Percentiles rank a stretch among this genome's conserved stretches.
These are phyloP conservation scores for Calosoma granatense DNA, from an alignment of 1,140 invertebrate genomes.

Conservation along the genomic window DNA sequence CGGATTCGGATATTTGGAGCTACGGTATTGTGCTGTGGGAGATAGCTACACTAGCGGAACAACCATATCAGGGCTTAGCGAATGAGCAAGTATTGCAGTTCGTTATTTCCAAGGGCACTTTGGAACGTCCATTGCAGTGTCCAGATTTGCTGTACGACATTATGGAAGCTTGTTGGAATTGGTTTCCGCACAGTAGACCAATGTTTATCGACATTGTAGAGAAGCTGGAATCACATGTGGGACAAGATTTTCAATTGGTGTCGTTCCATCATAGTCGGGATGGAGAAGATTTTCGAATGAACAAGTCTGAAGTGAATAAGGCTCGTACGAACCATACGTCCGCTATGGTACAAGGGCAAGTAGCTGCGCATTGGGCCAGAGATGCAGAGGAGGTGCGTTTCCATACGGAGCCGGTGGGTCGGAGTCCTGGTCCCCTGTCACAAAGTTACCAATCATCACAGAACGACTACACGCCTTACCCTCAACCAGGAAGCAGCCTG, in stretches of 20 bases:
- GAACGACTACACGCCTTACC: neutral
- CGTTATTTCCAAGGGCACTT: conserved; percentile 50
- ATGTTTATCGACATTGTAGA: conserved; percentile 72
- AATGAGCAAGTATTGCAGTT: conserved; percentile 57
- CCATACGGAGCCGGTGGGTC: neutral
- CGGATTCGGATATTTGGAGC: conserved; percentile 65
- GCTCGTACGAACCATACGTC: neutral
- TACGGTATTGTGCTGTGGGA: conserved; percentile 70
- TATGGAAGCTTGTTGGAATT: conserved; percentile 39
- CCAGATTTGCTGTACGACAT: conserved; percentile 36
- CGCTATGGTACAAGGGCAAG: neutral
- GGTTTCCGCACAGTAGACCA: conserved; percentile 49
- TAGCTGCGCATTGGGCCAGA: neutral
- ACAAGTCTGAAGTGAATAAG: conserved; percentile 1
- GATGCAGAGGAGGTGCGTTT: neutral
- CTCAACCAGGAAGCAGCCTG: neutral
- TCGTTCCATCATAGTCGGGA: conserved; percentile 67
- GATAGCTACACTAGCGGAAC: conserved; percentile 60
- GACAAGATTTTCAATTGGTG: conserved; percentile 52
- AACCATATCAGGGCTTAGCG: conserved; percentile 64
- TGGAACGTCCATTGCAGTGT: conserved; percentile 47
- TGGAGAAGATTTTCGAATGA: conserved; percentile 39
- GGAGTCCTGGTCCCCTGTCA: neutral
- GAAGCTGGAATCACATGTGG: conserved; percentile 42
- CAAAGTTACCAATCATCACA: neutral